Percentiles rank a stretch among this genome's conserved stretches.
Conservation (phyloP, 1,140 invertebrate genomes). For the Hycleus phaleratus region DNA sequence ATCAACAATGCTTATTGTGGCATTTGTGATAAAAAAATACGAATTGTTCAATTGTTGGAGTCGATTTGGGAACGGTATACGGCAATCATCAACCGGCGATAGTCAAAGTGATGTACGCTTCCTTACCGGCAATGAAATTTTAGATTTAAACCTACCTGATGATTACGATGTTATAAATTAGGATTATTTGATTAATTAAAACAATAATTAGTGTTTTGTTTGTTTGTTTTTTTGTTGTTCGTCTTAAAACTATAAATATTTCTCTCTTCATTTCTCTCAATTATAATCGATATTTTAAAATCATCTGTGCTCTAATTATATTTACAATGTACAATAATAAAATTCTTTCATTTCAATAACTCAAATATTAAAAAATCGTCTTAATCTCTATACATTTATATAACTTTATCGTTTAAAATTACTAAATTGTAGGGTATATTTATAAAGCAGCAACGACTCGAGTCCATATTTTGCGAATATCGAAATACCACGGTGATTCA, state of each 20-base stretch:
- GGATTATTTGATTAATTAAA: not conserved
- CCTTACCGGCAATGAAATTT: slow-evolving; percentile 47
- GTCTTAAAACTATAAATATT: slow-evolving; percentile 29
- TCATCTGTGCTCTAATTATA: slow-evolving; percentile 29
- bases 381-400: slow-evolving; percentile 14
- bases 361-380: slow-evolving; percentile 20
- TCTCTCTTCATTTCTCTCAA: slow-evolving; percentile 15
- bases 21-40: slow-evolving; percentile 3
- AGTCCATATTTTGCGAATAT: slow-evolving; percentile 8
- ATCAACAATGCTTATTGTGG: slow-evolving; percentile 3
- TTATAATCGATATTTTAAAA: slow-evolving; percentile 6
- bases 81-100: slow-evolving; percentile 23
- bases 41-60: not conserved
- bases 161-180: slow-evolving; percentile 11
- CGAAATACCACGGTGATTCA: no score
- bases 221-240: no score
- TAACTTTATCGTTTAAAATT: not conserved
- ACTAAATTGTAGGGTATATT: not conserved
- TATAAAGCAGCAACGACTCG: slow-evolving; percentile 9
- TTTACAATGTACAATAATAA: slow-evolving; percentile 31
- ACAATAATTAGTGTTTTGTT: no score
- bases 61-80: not conserved
- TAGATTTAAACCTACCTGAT: slow-evolving; percentile 47
- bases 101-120: slow-evolving; percentile 48
- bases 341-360: slow-evolving; percentile 20